Evolutionary conservation across 2,113 vertebrate genomes (phyloP).

Genomic region (Nyctibius bracteatus): DNA sequence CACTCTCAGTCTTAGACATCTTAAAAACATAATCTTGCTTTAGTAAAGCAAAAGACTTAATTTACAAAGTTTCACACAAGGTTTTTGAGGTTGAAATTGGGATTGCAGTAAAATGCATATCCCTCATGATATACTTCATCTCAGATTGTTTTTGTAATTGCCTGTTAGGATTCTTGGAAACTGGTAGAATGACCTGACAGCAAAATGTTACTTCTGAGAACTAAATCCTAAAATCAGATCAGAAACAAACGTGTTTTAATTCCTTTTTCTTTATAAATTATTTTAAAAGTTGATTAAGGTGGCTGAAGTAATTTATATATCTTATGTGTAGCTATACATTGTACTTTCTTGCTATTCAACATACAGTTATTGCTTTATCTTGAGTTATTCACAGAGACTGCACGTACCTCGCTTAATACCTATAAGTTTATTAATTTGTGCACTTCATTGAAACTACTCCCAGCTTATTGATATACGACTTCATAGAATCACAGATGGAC

Average conservation of each 20-base stretch:
- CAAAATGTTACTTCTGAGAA: not conserved
- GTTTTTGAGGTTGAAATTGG: not conserved
- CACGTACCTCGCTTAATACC: not conserved
- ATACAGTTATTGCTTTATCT: not conserved
- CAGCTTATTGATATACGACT: not conserved
- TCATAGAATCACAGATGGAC: not conserved
- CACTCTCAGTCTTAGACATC: not conserved
- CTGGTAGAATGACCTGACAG: not conserved
- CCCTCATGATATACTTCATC: not conserved
- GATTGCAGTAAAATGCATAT: not conserved
- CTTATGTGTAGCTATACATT: not conserved
- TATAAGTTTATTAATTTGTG: not conserved
- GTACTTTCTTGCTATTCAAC: not conserved
- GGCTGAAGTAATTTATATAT: not conserved
- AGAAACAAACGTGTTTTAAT: not conserved
- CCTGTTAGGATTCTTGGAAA: not conserved
- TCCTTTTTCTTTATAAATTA: not conserved
- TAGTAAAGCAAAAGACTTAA: not conserved
- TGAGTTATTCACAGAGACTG: not conserved
- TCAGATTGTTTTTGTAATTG: not conserved
- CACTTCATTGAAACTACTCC: not conserved
- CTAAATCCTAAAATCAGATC: not conserved
- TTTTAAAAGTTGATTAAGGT: not conserved
- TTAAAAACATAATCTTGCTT: not conserved
- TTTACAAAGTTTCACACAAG: not conserved